Evolutionary conservation across 2,797 vertebrate species (phyloP), one percentile per base, ranked within the genome.

Genomic region (Gambelia wislizenii): DNA sequence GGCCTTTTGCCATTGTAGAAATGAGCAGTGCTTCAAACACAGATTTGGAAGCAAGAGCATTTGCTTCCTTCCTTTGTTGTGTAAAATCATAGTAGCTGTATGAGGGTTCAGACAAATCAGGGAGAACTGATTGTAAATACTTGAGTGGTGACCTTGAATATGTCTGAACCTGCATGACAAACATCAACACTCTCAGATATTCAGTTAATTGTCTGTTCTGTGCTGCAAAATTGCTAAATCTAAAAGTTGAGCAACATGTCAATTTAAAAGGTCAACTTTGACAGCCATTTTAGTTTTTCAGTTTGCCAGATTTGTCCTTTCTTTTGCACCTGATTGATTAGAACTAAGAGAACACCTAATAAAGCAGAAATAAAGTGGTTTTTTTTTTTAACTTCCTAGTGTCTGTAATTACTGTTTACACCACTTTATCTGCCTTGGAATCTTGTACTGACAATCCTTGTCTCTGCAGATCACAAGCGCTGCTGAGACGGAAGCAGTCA

Each of bases 391-490:
- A 67, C 22, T 89, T 9, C 42, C n/a, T 6, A 16, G 22, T 0
- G 0, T 1, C 0, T 0, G 76, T 59, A 14, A 0, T 0, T 0
- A 9, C 77, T 56, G 27, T 30, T 64, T 33, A 13, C 9, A 67
- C 9, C 30, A 67, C 8, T 67, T 67, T 33, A 10, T 67, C 12
- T 33, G 30, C 12, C 64, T 13, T 33, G 33, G 64, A 27, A 12
- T 30, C 30, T 67, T 67, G 10, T 67, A 82, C 54, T 4, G 0
- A 25, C 27, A 27, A 81, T 0, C 39, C 78, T 70, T 92, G 30
- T 87, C 78, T 85, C 83, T 91, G 4, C 94, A 98, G 97, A 97
- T 98, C 95, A 97, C 97, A 92, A 98, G 96, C 4, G 96, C 96
- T 0, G 96, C 97, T 0, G 97, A 98, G 86, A 97, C 97, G 0